phyloP scores from a whole-genome alignment of 2,797 vertebrate genomes.

The Steatocranus sp. region DNA sequence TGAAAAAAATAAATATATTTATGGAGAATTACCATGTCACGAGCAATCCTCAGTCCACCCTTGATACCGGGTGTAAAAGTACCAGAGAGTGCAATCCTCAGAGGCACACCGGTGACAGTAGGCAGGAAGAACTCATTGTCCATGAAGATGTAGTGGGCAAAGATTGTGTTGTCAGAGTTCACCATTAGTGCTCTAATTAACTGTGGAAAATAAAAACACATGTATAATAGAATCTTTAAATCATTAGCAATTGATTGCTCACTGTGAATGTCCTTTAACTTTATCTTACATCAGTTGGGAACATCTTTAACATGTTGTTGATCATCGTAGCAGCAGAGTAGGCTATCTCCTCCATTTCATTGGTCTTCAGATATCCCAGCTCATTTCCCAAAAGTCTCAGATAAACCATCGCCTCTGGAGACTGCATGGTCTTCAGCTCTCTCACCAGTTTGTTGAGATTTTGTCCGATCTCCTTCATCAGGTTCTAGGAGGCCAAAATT shows the following conservation, averaged over 20 bases:
- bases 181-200: slow-evolving; percentile 76
- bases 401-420: slow-evolving; percentile 89
- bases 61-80: slow-evolving; percentile 85
- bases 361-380: slow-evolving; percentile 86
- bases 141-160: slow-evolving; percentile 95
- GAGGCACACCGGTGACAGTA: slow-evolving; percentile 85
- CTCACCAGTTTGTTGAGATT: slow-evolving; percentile 83
- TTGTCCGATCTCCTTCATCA: slow-evolving; percentile 78
- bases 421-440: slow-evolving; percentile 73
- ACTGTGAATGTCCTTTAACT: neutral
- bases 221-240: neutral
- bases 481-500: slow-evolving; percentile 68
- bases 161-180: slow-evolving; percentile 79
- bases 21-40: slow-evolving; percentile 65
- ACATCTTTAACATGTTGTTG: slow-evolving; percentile 69
- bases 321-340: slow-evolving; percentile 67
- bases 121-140: slow-evolving; percentile 93
- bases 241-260: neutral
- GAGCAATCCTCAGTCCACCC: slow-evolving; percentile 73
- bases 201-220: slow-evolving; percentile 58
- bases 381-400: slow-evolving; percentile 89
- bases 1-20: neutral
- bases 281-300: slow-evolving; percentile 60
- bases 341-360: slow-evolving; percentile 75
- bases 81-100: slow-evolving; percentile 87